Base-by-base conservation (phyloP, 2,888 invertebrate species). In the Linyphia triangularis region DNA sequence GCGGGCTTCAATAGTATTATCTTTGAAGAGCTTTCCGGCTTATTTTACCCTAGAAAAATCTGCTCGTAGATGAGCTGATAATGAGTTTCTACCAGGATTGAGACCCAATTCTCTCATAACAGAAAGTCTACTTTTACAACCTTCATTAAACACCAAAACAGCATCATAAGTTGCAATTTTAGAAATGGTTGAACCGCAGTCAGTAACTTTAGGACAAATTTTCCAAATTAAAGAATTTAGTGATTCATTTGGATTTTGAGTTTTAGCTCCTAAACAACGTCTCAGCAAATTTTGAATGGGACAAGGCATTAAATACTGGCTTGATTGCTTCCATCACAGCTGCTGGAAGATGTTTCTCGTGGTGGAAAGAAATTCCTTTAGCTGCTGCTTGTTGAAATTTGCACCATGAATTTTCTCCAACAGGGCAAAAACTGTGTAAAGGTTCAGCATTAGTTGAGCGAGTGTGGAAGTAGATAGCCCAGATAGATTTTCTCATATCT, bases 261-360 rank as follows among this genome's bases (percentile, higher is more conserved):
- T 77, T 13, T 59, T 63, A 22, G 43, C 65, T n/a, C 24, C 37
- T 1, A 78, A 10, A 37, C 65, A 65, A n/a, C 40, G 65, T 40
- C 43, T 37, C 9, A 65, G n/a, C 4, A 65, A 16, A 2, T 65
- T n/a, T 65, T 6, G 43, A 24, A n/a, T 24, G 2, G 7, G 43
- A 24, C n/a, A 78, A 30, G 19, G 33, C 65, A n/a, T 26, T 40
- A 26, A 78, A 78, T 43, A 63, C 33, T 4, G 40, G 24, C 28
- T 37, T 9, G n/a, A 63, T 77, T 6, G 24, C 77, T 24, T 63
- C 61, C 43, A 63, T 22, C n/a, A 77, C 37, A 37, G 37, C 63
- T n/a, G 33, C 40, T 13, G 61, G 77, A 9, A 61, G 10, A 40
- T 19, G 61, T 13, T 51, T 51, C n/a, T 51, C n/a, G 1, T 51